Percentiles rank a stretch among this genome's conserved stretches.
These are phyloP conservation scores for Pachypeltis micranthus DNA, from an alignment of 1,140 invertebrate species.

Conservation along the genomic window DNA sequence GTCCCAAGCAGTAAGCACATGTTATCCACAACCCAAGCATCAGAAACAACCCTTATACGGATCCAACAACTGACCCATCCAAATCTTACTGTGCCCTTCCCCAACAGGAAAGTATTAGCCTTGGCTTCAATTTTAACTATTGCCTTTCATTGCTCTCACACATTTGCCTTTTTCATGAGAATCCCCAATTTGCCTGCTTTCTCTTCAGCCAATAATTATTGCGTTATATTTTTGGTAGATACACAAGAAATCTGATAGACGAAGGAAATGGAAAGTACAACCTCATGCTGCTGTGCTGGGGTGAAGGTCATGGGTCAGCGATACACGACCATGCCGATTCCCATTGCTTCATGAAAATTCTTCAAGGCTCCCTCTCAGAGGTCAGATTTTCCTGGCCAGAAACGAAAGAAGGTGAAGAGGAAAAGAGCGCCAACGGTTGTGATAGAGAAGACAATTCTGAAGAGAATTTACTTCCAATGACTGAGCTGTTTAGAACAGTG, in stretches of 20 bases:
- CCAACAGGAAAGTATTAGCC: neutral
- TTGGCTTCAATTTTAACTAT: too few species aligned
- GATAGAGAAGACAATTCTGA: slow-evolving; percentile 29
- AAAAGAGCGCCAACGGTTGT: too few species aligned
- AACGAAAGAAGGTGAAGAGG: slow-evolving; percentile 17
- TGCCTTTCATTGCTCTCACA: neutral
- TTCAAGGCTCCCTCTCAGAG: slow-evolving; percentile 46
- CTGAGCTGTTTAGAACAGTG: slow-evolving; percentile 47
- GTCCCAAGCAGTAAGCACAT: too few species aligned
- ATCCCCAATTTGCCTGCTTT: neutral
- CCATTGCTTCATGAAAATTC: slow-evolving; percentile 94
- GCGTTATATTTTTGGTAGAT: slow-evolving; percentile 43
- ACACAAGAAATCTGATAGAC: slow-evolving; percentile 88
- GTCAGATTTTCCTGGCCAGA: slow-evolving; percentile 63
- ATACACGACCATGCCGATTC: slow-evolving; percentile 95
- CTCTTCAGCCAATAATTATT: neutral
- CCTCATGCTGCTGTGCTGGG: slow-evolving; percentile 94
- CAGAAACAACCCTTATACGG: too few species aligned
- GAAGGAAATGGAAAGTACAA: slow-evolving; percentile 95
- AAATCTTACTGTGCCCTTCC: neutral
- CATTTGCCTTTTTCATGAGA: neutral
- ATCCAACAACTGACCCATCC: too few species aligned
- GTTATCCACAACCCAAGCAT: too few species aligned
- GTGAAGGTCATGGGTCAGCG: slow-evolving; percentile 81
- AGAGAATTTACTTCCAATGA: slow-evolving; percentile 38